Evolutionary conservation across 2,888 invertebrate species (phyloP), one percentile per base, ranked within the genome.

Genomic region (Charanyca ferruginea): DNA sequence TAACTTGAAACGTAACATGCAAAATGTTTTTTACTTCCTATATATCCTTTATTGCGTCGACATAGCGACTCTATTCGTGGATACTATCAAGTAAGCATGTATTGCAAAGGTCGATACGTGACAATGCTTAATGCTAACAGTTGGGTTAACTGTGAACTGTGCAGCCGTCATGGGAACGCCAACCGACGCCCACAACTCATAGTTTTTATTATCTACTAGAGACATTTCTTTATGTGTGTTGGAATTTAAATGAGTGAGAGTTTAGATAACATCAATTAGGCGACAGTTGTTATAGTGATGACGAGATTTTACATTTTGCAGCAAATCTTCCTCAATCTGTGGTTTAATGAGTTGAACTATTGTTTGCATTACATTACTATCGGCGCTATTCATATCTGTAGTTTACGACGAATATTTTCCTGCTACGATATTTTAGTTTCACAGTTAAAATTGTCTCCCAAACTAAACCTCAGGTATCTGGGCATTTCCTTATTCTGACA

Each of bases 91-190:
- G 53, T 44, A 52, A 59, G 7, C 28, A 35, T 62, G 61, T 73
- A 64, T 82, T 82, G 82, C 66, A 64, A 77, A 81, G 79, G 77
- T 83, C 73, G 79, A 79, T 85, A 86, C 84, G 81, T 84, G 87
- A 85, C 88, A 84, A 86, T 86, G 80, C 77, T 77, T 73, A 81
- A 81, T 81, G 77, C 80, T 79, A 84, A 85, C 85, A 85, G 88
- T 87, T 88, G 85, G 82, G 80, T 71, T 90, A 91, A 91, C 91
- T 89, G 91, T 91, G 85, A 91, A 91, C 90, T 86, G 88, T 89
- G 84, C 80, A 84, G 81, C 84, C 87, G 90, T 90, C 90, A 91
- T 91, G 91, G 90, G 91, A 91, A 91, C 86, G 41, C 65, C 62
- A 85, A 81, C 78, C 81, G 81, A 83, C 84, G 82, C 83, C 87